Base-by-base conservation (phyloP, 2,797 vertebrate genomes). In the Acropternis orthonyx region DNA sequence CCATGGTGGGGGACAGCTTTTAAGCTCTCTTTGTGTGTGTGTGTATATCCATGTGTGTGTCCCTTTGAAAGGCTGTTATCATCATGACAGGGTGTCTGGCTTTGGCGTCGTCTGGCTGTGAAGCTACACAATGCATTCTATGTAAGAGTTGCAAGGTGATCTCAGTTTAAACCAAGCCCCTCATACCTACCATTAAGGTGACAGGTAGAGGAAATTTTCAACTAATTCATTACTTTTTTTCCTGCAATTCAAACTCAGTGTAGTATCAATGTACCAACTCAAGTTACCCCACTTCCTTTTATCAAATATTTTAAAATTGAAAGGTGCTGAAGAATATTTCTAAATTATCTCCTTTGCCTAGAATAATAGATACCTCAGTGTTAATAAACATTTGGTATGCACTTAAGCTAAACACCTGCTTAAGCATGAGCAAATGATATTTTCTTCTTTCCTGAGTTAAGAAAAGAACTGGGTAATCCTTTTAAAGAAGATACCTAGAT, bases 21-120 rank as follows among this genome's bases (percentile, higher is more conserved):
- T 89, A 95, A 94, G 59, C 36, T 67, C 54, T 74, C 8, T 88
- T 65, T 95, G 82, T 96, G 82, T 82, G 48, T 55, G 39, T 69
- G 63, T n/a, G 16, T 46, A 18, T 30, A 49, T 32, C 24, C n/a
- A 12, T 32, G 37, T 26, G 23, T 30, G 48, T 51, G 65, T 24
- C 32, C 76, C 15, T 95, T 88, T 97, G 88, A 96, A 87, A 96
- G 91, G 96, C 83, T 92, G 95, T 97, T 98, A 97, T 97, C 96
- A 78, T 85, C 81, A 95, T 74, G 95, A 96, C 94, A 96, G 93
- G 51, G 94, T 96, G 92, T 94, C 89, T 72, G 93, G 69, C 88
- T 97, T 95, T 97, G 97, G 97, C 93, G 95, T 98, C 96, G 92
- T 91, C 96, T 97, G 96, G 98, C 96, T 97, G 81, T 86, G 92